phyloP scores from a whole-genome alignment of 2,888 invertebrate genomes.

The Thymelicus sylvestris region DNA sequence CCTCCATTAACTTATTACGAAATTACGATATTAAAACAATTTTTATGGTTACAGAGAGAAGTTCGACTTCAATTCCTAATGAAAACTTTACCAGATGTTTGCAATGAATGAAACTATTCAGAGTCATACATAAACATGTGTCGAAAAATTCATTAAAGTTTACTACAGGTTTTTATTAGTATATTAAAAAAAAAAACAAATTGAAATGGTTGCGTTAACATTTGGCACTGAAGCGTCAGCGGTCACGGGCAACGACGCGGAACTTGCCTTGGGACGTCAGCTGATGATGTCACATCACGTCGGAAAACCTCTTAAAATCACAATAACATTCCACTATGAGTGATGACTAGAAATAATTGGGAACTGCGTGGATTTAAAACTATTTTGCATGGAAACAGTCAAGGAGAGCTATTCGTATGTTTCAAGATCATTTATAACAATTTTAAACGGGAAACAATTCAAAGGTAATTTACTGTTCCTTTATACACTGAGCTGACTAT shows the following conservation, averaged over 20 bases:
- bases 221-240: slow-evolving; percentile 31
- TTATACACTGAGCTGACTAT: too few species aligned
- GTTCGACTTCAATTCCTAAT: too few species aligned
- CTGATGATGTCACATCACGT: background rate
- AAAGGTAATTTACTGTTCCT: slow-evolving; percentile 2
- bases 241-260: slow-evolving; percentile 40
- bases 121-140: too few species aligned
- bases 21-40: background rate
- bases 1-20: slow-evolving; percentile 14
- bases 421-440: slow-evolving; percentile 50
- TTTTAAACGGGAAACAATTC: slow-evolving; percentile 46
- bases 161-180: background rate
- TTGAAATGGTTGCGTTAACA: slow-evolving; percentile 26
- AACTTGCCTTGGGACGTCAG: slow-evolving; percentile 35
- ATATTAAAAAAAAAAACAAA: background rate
- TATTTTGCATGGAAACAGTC: slow-evolving; percentile 36
- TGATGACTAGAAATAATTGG: background rate
- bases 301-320: slow-evolving; percentile 10
- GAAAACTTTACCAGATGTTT: too few species aligned
- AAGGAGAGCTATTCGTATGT: slow-evolving; percentile 45
- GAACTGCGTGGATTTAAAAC: background rate
- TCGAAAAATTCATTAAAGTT: background rate
- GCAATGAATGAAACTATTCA: too few species aligned
- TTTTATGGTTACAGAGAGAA: background rate
- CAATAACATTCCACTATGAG: background rate